Conservation (phyloP, 2,113 vertebrate species). For the Pionites leucogaster region DNA sequence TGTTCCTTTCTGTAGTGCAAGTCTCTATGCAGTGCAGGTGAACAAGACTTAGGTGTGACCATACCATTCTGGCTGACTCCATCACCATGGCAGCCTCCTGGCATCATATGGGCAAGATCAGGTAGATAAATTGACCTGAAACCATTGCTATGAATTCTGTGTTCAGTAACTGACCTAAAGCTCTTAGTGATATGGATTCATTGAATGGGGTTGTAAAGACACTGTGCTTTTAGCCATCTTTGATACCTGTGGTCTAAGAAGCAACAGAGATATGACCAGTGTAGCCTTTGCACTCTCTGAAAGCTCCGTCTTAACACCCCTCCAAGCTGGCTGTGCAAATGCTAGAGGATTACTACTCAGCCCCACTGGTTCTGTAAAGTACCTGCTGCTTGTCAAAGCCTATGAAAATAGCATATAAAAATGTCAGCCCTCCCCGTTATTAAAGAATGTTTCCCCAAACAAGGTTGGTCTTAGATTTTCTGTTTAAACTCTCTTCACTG, state of each 20-base stretch:
- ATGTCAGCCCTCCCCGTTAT: neutral
- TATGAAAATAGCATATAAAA: slow-evolving; percentile 16
- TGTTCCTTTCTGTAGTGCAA: neutral
- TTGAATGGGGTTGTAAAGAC: neutral
- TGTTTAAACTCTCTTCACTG: neutral
- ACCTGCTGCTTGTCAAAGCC: neutral
- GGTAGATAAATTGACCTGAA: neutral
- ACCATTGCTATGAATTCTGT: neutral
- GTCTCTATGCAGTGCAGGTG: too few species aligned
- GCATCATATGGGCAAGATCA: neutral
- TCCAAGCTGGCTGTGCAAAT: neutral
- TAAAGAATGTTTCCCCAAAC: neutral
- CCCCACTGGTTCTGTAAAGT: neutral
- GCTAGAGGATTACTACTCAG: neutral
- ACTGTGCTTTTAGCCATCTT: fast-evolving
- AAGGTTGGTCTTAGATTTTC: neutral
- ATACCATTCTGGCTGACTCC: neutral
- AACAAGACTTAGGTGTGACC: neutral
- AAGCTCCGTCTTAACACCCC: neutral
- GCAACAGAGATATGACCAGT: neutral
- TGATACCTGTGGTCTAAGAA: neutral
- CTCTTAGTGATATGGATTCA: neutral
- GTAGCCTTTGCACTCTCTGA: neutral
- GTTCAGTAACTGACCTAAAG: neutral
- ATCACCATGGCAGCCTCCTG: neutral